phyloP scores from a whole-genome alignment of 2,113 vertebrate species.

The Rhea pennata region DNA sequence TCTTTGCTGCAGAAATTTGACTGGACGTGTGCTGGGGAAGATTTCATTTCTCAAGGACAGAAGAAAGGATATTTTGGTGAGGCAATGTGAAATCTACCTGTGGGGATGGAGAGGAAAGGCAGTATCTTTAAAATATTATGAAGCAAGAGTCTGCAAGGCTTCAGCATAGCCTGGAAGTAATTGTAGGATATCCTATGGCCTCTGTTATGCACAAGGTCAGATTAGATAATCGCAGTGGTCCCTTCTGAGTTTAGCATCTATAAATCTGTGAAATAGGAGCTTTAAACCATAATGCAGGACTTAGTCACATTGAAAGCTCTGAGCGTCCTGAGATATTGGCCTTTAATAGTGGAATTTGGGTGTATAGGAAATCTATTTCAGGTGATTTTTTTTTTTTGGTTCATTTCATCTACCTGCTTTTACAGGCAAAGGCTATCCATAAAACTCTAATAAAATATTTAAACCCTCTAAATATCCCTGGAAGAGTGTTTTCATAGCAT shows the following conservation, averaged over 20 bases:
- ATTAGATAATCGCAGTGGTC: neutral
- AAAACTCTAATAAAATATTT: slow-evolving; percentile 51
- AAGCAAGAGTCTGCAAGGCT: slow-evolving; percentile 12
- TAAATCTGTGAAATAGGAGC: slow-evolving; percentile 42
- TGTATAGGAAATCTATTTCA: slow-evolving; percentile 36
- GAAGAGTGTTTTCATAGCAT: slow-evolving; percentile 27
- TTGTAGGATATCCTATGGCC: neutral
- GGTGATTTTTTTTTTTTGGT: neutral
- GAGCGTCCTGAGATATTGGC: neutral
- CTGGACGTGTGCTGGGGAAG: slow-evolving; percentile 32
- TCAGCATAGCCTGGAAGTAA: neutral
- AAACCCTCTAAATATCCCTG: slow-evolving; percentile 47
- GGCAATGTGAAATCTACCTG: neutral
- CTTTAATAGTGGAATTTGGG: slow-evolving; percentile 35
- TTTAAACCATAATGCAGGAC: neutral
- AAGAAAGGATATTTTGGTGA: neutral
- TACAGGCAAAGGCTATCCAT: neutral
- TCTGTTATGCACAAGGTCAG: neutral
- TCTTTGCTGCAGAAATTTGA: neutral
- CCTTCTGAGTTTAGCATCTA: slow-evolving; percentile 18
- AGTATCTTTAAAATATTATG: neutral
- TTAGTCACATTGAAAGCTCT: neutral
- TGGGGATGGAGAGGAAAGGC: neutral
- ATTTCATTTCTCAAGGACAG: neutral
- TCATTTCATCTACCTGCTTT: slow-evolving; percentile 40